These are phyloP conservation scores for Oophaga sylvatica DNA, from an alignment of 2,797 vertebrate species.

Conservation along the genomic window DNA sequence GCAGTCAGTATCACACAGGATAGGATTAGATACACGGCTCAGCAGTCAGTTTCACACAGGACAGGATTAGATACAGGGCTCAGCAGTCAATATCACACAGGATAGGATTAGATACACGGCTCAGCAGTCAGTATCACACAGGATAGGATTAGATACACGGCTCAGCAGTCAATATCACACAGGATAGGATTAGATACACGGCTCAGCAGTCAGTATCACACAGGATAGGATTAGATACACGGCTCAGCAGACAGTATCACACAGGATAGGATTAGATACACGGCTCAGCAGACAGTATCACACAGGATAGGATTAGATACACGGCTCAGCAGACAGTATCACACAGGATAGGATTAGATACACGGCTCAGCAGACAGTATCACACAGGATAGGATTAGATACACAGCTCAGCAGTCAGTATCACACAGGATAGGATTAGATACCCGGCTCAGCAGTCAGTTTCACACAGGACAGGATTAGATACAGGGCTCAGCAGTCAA, in stretches of 20 bases:
- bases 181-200: background rate
- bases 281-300: no score
- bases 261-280: background rate
- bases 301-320: background rate
- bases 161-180: background rate
- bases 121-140: no score
- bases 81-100: background rate
- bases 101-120: background rate
- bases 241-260: background rate
- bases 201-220: no score
- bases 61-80: no score
- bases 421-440: background rate
- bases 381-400: background rate
- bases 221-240: background rate
- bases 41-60: background rate
- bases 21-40: background rate
- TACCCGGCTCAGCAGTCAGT: conserved; percentile 4
- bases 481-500: background rate
- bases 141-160: background rate
- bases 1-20: no score
- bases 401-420: background rate
- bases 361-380: background rate
- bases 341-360: no score
- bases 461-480: background rate
- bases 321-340: background rate